Evolutionary conservation across 1,140 invertebrate genomes (phyloP), one percentile per base, ranked within the genome.

Genomic region (Leptestheria dahalacensis): DNA sequence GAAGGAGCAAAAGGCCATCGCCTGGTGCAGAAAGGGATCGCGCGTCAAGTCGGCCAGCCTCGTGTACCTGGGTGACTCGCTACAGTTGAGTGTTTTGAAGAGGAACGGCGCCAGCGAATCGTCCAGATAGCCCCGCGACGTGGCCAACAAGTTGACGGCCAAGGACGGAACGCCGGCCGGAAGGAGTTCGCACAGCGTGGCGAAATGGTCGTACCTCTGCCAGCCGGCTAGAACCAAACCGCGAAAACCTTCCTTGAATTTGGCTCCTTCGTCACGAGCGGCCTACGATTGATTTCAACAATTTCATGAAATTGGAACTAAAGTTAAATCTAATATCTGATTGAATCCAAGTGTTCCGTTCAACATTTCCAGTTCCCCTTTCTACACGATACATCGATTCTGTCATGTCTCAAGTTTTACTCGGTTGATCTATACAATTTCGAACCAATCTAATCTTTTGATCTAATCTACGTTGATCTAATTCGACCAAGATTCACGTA

Each of bases 181-280:
- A 18, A 99, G 71, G 4, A 96, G 72, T 73, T 99, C 95, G 70
- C 91, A 95, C 15, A 97, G 76, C 0, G 88, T 82, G 2, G 90
- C 88, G 75, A 91, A 90, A 70, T 98, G 94, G 71, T 94, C 91
- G 68, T 91, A 95, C 64, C 83, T 72, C 64, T 84, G 82, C 84
- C 84, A 87, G 0, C 84, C 82, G 24, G 82, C 84, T 15, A 85
- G 67, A 0, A 74, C 78, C 11, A 73, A 48, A 6, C 82, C 82
- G 57, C 75, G 70, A 60, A 83, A 75, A 18, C 74, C 75, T 15
- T 74, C 73, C 28, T 75, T 72, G 65, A 82, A 81, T 48, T 75
- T 76, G 4, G 75, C 69, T 3, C 70, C 68, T 64, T 77, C 74
- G 11, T 76, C 74, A 2, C 68, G 68, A 41, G 33, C 33, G 15